Base-by-base conservation (phyloP, 2,888 invertebrate species). In the Epistrophella euchroma region DNA sequence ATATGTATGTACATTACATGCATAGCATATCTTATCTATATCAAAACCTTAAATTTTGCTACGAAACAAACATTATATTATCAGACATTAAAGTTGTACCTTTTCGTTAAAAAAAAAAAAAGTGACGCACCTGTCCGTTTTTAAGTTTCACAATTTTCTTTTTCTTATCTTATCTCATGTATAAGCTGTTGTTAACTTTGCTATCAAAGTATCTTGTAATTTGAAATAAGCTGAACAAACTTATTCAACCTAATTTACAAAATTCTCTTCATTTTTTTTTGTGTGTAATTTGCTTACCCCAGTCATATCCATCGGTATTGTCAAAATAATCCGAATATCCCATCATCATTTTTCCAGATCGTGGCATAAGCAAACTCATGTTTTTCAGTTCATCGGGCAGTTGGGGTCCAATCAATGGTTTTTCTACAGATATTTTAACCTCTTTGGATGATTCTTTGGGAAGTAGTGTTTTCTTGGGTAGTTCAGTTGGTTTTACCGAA, bases 301-400 rank as follows among this genome's bases (percentile, higher is more conserved):
- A 88, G 40, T 88, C 72, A 40, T 87, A 88, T 72, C 80, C 88
- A 72, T 87, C 88, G 6, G 58, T 2, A 37, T 47, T 52, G 13
- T 79, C 74, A 40, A 52, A 87, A 0, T 50, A 80, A 43, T 75
- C 75, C 40, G 10, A 25, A 45, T 71, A 25, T 0, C 35, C 43
- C 17, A 43, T 77, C 45, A 81, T 71, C 45, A 86, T 43, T 52
- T 86, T 86, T 17, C 86, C 86, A 11, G 74, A 78, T n/a, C 74
- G 50, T 37, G 60, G 22, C 22, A 13, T 1, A 11, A 45, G 4
- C 15, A 47, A 11, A 22, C 45, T 55, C 5, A 45, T 11, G 19
- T 86, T 85, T 60, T 66, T 47, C 11, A 66, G 4, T 0, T 47
- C 47, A 13, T 47, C 2, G 10, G 58, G 50, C 4, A 74, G 11